These are phyloP conservation scores for Cervus canadensis DNA, from an alignment of 2,113 vertebrate species.

Conservation along the genomic window DNA sequence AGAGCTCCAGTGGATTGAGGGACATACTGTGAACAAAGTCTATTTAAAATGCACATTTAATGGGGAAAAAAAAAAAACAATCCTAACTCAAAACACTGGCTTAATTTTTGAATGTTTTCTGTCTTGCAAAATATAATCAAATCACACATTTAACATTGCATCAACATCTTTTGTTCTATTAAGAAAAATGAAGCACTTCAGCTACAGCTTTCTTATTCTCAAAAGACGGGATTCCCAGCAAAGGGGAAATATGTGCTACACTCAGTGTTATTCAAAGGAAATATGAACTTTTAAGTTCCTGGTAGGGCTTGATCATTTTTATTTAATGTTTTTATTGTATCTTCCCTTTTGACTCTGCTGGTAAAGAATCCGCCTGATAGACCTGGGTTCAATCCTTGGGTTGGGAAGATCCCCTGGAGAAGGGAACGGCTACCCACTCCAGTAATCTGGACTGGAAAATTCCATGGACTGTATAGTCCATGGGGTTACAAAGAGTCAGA, in stretches of 20 bases:
- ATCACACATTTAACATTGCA: background rate
- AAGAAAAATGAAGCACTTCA: background rate
- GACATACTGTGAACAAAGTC: background rate
- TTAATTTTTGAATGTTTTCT: background rate
- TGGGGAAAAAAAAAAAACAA: background rate
- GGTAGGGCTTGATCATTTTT: background rate
- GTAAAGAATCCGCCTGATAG: background rate
- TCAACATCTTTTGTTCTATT: background rate
- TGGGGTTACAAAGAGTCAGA: background rate
- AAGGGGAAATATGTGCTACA: background rate
- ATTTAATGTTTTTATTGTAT: background rate
- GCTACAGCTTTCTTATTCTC: background rate
- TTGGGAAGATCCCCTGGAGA: background rate
- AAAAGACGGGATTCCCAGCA: background rate
- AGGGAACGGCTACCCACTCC: background rate
- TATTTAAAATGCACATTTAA: background rate
- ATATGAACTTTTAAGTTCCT: background rate
- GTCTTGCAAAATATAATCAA: slow-evolving; percentile 16
- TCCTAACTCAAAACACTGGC: background rate
- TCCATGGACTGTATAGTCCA: background rate
- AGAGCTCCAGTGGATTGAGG: background rate
- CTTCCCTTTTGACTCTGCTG: background rate
- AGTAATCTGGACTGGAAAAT: background rate
- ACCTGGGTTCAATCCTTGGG: accelerated
- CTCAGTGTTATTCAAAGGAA: slow-evolving; percentile 3